These are phyloP conservation scores for Anthoptus insignis DNA, from an alignment of 2,888 invertebrate genomes.

Conservation along the genomic window DNA sequence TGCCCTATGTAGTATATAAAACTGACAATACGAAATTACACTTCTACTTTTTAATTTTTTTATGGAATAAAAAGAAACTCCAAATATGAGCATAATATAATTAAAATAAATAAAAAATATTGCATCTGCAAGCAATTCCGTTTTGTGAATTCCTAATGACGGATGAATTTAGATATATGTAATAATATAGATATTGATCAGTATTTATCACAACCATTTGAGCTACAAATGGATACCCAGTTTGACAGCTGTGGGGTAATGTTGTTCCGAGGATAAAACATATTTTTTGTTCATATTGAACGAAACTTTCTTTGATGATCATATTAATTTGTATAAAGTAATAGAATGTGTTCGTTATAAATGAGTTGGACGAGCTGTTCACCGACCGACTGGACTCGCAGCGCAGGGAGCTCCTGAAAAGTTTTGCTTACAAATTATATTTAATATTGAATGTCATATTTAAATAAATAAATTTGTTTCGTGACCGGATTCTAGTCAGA, in stretches of 20 bases:
- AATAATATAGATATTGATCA: too few relatives aligned
- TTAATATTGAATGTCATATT: slow-evolving; percentile 28
- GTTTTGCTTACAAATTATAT: slow-evolving; percentile 33
- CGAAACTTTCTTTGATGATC: not conserved
- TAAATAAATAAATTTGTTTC: slow-evolving; percentile 18
- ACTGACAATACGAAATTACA: too few relatives aligned
- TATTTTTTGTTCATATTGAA: slow-evolving; percentile 7
- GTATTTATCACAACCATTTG: too few relatives aligned
- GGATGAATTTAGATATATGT: too few relatives aligned
- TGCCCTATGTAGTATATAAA: too few relatives aligned
- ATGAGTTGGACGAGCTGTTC: not conserved
- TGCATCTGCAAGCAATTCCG: too few relatives aligned
- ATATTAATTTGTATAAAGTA: not conserved
- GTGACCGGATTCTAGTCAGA: slow-evolving; percentile 35
- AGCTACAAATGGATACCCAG: too few relatives aligned
- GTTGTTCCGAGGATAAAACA: not conserved
- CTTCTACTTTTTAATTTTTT: too few relatives aligned
- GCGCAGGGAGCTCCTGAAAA: slow-evolving; percentile 27
- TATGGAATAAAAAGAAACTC: too few relatives aligned
- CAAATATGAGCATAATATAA: too few relatives aligned
- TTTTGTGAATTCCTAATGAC: too few relatives aligned
- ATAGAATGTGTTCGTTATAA: not conserved
- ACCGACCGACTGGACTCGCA: slow-evolving; percentile 8
- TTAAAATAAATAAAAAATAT: too few relatives aligned
- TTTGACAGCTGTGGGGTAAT: not conserved